Evolutionary conservation across 2,797 vertebrate species (phyloP).

Genomic region (Champsocephalus esox): DNA sequence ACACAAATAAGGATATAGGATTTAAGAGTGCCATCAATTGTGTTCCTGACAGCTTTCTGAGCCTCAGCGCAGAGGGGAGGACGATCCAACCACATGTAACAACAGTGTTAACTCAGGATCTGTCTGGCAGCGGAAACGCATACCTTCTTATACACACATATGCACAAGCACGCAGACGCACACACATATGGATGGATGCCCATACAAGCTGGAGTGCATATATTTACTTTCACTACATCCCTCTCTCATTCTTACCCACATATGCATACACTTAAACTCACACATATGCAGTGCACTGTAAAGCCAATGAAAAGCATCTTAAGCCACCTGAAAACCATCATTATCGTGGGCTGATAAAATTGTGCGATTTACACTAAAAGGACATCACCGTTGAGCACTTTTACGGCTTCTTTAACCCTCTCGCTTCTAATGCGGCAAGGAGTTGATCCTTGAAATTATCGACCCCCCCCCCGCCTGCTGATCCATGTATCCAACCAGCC

Average conservation of each 20-base stretch:
- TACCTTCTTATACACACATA: slow-evolving; percentile 74
- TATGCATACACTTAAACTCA: slow-evolving; percentile 65
- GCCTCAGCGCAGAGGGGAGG: slow-evolving; percentile 76
- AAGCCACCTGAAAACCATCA: slow-evolving; percentile 71
- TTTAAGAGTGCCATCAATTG: slow-evolving; percentile 85
- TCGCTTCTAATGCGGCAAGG: slow-evolving; percentile 64
- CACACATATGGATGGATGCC: slow-evolving; percentile 57
- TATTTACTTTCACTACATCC: slow-evolving; percentile 67
- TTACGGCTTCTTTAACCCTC: slow-evolving; percentile 65
- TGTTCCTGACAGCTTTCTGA: slow-evolving; percentile 82
- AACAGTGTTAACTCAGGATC: slow-evolving; percentile 84
- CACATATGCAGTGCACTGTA: slow-evolving; percentile 47
- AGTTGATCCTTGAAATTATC: slow-evolving; percentile 60
- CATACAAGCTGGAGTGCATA: slow-evolving; percentile 55
- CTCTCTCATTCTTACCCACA: slow-evolving; percentile 62
- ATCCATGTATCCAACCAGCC: slow-evolving; percentile 67
- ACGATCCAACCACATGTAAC: slow-evolving; percentile 83
- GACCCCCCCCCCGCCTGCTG: slow-evolving; percentile 22
- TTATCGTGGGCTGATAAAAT: slow-evolving; percentile 56
- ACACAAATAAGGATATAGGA: slow-evolving; percentile 85
- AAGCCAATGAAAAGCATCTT: slow-evolving; percentile 46
- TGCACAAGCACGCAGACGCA: slow-evolving; percentile 55
- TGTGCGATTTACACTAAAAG: slow-evolving; percentile 63
- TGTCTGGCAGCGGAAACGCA: slow-evolving; percentile 80
- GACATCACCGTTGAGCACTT: slow-evolving; percentile 60